phyloP scores from a whole-genome alignment of 2,888 invertebrate genomes.

The Orthonychiurus folsomi region DNA sequence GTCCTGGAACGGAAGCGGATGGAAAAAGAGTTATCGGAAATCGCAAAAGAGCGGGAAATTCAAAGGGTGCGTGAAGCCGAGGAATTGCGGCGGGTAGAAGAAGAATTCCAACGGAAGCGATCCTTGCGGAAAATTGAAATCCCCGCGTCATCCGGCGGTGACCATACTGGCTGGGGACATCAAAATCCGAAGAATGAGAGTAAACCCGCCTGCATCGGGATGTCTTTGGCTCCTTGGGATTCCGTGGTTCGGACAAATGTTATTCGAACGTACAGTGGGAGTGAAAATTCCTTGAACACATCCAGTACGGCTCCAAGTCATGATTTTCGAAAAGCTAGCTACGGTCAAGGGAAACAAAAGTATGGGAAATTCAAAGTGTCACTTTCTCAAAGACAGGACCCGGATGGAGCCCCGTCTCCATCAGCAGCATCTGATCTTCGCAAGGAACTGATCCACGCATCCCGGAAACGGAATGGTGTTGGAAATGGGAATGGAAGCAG shows the following conservation, averaged over 20 bases:
- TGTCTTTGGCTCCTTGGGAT: conserved; percentile 2
- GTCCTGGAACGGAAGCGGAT: conserved; percentile 65
- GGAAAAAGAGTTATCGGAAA: conserved; percentile 64
- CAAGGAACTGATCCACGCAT: conserved; percentile 38
- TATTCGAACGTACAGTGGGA: not conserved
- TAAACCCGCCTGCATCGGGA: not conserved
- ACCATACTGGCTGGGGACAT: not conserved
- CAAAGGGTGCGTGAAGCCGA: conserved; percentile 67
- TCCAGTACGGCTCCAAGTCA: not conserved
- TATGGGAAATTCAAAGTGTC: not conserved
- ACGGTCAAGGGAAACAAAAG: not conserved
- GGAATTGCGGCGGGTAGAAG: conserved; percentile 74
- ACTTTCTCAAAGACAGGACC: conserved; percentile 38
- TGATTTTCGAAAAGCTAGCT: not conserved
- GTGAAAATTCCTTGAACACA: not conserved
- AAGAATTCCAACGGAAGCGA: conserved; percentile 75
- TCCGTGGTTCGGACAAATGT: not conserved
- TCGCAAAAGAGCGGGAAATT: conserved; percentile 58
- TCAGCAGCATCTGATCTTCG: conserved; percentile 30
- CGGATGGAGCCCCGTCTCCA: conserved; percentile 42
- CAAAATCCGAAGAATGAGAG: not conserved
- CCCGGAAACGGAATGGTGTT: conserved; percentile 33
- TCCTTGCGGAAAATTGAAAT: conserved; percentile 11
- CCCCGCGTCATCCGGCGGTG: too few relatives aligned
- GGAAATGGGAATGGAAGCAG: conserved; percentile 13